Evolutionary conservation across 1,140 invertebrate species (phyloP).

Genomic region (Vollenhovia emeryi): DNA sequence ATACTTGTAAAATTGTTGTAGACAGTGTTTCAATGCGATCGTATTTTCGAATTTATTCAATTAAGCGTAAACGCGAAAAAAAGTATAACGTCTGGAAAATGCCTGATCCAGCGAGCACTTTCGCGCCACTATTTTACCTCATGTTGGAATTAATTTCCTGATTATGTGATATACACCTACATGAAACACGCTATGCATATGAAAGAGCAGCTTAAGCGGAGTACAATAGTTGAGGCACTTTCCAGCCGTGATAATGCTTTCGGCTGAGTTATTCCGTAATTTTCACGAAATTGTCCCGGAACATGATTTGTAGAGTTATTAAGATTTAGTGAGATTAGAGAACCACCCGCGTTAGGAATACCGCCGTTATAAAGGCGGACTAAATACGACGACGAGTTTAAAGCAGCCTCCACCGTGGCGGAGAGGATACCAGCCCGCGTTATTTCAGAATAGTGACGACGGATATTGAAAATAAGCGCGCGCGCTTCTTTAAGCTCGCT

Average conservation of each 20-base stretch:
- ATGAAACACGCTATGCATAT: slow-evolving; percentile 67
- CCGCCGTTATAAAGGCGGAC: slow-evolving; percentile 39
- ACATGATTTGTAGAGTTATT: slow-evolving; percentile 72
- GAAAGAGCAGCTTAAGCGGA: slow-evolving; percentile 71
- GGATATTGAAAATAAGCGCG: not conserved
- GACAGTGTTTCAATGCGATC: not conserved
- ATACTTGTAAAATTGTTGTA: not conserved
- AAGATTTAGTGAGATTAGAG: slow-evolving; percentile 71
- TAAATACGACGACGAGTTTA: slow-evolving; percentile 53
- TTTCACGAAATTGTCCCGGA: slow-evolving; percentile 71
- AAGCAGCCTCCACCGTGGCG: slow-evolving; percentile 14
- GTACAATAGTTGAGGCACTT: slow-evolving; percentile 72
- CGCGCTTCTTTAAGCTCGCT: not conserved
- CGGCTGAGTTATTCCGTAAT: slow-evolving; percentile 73
- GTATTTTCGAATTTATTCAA: slow-evolving; percentile 24
- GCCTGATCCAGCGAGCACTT: not conserved
- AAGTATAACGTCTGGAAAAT: slow-evolving; percentile 23
- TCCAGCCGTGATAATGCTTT: slow-evolving; percentile 68
- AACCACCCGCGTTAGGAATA: slow-evolving; percentile 16
- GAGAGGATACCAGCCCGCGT: not conserved
- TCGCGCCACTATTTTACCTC: slow-evolving; percentile 47
- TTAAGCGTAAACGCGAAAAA: not conserved
- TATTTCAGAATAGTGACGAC: slow-evolving; percentile 2
- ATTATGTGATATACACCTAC: slow-evolving; percentile 67
- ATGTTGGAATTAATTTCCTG: slow-evolving; percentile 70